Base-by-base conservation (phyloP, 2,797 vertebrate genomes). In the Hirundo rustica region DNA sequence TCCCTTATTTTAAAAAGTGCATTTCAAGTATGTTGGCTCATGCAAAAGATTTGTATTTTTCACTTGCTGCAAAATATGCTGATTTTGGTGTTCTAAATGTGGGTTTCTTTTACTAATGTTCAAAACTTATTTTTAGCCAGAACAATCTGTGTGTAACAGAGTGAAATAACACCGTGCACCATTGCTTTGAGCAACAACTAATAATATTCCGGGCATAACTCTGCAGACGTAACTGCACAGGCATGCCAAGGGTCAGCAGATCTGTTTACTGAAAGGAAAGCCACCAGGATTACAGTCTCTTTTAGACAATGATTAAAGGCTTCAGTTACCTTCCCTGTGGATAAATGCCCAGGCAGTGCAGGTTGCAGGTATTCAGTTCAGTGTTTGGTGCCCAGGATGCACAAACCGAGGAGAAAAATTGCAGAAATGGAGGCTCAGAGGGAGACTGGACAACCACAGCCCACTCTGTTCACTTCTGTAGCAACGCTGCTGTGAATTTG, bases 241-340 rank as follows among this genome's bases (percentile, higher is more conserved):
- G 92, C 94, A 95, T 85, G 96, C 86, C 95, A 96, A 95, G 95
- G 96, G 86, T 96, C 95, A 97, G 92, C 94, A 96, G 89, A 92
- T 96, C 93, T 92, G 87, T 65, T 94, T 95, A 71, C 94, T 77
- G 90, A 92, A 96, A 94, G 83, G 78, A 85, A 94, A 93, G 90
- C 84, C 88, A 92, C 77, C 78, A 55, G 94, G 92, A 97, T 87
- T 90, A 89, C 32, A 13, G 50, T 82, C 77, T 50, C 57, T 94
- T 92, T 93, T 60, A 76, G 83, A 94, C 66, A 95, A 91, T 48
- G 73, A 76, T 71, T 86, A 71, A 17, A 89, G 74, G 80, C 68
- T 73, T 88, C 54, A 2, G 51, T 50, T 79, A 89, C 65, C 85
- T 92, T 92, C 68, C 60, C 54, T 67, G 27, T 53, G 60, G 48